Evolutionary conservation across 1,140 invertebrate genomes (phyloP), one percentile per base, ranked within the genome.

Genomic region (Palaemon carinicauda): DNA sequence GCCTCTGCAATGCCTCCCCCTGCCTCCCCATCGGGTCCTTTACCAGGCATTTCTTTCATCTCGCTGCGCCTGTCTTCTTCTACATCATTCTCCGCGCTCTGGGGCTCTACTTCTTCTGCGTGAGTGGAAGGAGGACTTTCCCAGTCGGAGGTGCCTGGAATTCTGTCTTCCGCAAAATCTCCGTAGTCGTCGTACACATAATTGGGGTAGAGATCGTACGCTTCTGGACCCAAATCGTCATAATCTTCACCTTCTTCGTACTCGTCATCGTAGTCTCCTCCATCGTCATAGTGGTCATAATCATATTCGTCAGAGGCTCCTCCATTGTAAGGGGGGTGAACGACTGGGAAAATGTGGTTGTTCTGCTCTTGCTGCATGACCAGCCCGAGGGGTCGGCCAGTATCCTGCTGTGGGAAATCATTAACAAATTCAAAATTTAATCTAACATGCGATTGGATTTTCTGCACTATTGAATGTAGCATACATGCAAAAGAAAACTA

Each of bases 181-280:
- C 24, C 84, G 31, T 53, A 80, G 14, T 86, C 50, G 21, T 86
- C 84, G 52, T 86, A 86, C 21, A 86, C 84, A 50, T 86, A 80
- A 52, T 80, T 52, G 1, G 78, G 84, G 51, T 73, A 80, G 19
- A 53, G 21, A 29, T 54, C 53, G 84, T 80, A 86, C 17, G 24
- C 33, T 4, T 31, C 52, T 15, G 19, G 9, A 69, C 33, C 50
- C 24, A 74, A 53, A 65, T 86, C 78, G 24, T 41, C 27, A 1
- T 86, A 69, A 51, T 73, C 73, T 24, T 50, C 74, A 51, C 73
- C 21, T 15, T 33, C 79, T 29, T 82, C 29, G 51, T 82, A 54
- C 1, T 24, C 33, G 21, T 29, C 81, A 0, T 71, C 27, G 80
- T 82, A 73, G 33, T 51, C 21, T 10, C 73, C 69, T 24, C 79